Evolutionary conservation across 2,888 invertebrate species (phyloP).

Genomic region (Busseola fusca): DNA sequence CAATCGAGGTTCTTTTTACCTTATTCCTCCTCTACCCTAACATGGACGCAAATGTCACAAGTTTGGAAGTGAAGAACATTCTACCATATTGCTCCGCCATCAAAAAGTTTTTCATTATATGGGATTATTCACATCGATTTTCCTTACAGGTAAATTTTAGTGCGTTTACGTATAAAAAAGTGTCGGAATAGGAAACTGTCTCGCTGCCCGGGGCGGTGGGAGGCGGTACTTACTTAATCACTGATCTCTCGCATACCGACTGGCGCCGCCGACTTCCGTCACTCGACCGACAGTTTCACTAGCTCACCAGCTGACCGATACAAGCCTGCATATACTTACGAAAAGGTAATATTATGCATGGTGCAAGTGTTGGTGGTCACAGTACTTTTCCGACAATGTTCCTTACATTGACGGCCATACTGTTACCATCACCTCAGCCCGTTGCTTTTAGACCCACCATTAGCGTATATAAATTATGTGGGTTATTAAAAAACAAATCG

Average conservation of each 20-base stretch:
- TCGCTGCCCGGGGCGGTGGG: slow-evolving; percentile 62
- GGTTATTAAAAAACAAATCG: neutral
- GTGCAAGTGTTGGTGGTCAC: neutral
- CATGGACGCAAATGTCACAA: neutral
- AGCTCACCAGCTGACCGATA: slow-evolving; percentile 3
- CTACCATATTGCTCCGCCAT: no score
- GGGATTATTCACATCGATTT: slow-evolving; percentile 14
- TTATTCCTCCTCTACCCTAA: neutral
- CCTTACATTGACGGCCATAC: neutral
- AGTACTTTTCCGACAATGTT: no score
- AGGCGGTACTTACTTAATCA: slow-evolving; percentile 65
- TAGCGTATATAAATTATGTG: neutral
- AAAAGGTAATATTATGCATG: neutral
- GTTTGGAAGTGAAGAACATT: neutral
- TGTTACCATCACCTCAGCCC: neutral
- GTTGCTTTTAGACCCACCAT: neutral
- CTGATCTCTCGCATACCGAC: slow-evolving; percentile 68
- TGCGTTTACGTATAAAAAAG: slow-evolving; percentile 17
- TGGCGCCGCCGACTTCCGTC: slow-evolving; percentile 61
- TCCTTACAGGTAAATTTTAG: slow-evolving; percentile 10
- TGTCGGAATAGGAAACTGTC: slow-evolving; percentile 52
- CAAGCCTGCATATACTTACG: neutral
- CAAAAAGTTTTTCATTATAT: neutral
- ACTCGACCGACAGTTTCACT: slow-evolving; percentile 45
- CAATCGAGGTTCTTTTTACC: neutral